Conservation (phyloP, 2,797 vertebrate genomes). For the Brachyalestes nurse region DNA sequence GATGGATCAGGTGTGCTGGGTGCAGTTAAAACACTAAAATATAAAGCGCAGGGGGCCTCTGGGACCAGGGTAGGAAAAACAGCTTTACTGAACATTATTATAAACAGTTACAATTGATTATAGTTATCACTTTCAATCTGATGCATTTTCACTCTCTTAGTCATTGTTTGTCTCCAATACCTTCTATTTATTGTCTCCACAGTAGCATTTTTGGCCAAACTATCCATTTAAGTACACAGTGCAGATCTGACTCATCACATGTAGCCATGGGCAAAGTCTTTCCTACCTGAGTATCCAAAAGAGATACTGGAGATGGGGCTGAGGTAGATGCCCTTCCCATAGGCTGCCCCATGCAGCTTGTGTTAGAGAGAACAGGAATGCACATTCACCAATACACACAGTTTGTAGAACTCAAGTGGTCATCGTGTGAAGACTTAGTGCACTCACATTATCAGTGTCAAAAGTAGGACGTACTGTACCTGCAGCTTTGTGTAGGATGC, state of each 20-base stretch:
- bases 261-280: constrained; percentile 33
- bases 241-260: constrained; percentile 11
- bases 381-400: neutral
- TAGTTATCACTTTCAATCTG: neutral
- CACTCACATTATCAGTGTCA: neutral
- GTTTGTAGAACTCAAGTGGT: neutral
- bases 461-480: constrained; percentile 73
- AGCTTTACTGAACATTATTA: neutral
- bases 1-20: too few species aligned
- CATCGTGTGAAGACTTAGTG: neutral
- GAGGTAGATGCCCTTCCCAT: constrained; percentile 98
- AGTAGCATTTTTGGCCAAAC: neutral
- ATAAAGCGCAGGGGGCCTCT: too few species aligned
- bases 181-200: neutral
- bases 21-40: too few species aligned
- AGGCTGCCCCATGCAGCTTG: constrained; percentile 97
- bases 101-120: neutral
- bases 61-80: neutral
- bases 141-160: neutral
- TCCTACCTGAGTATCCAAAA: constrained; percentile 97
- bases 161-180: neutral
- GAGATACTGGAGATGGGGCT: constrained; percentile 97
- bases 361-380: constrained; percentile 73
- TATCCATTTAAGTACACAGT: neutral
- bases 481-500: constrained; percentile 96